These are phyloP conservation scores for Uromys caudimaculatus DNA, from an alignment of 2,797 vertebrate genomes.

Conservation along the genomic window DNA sequence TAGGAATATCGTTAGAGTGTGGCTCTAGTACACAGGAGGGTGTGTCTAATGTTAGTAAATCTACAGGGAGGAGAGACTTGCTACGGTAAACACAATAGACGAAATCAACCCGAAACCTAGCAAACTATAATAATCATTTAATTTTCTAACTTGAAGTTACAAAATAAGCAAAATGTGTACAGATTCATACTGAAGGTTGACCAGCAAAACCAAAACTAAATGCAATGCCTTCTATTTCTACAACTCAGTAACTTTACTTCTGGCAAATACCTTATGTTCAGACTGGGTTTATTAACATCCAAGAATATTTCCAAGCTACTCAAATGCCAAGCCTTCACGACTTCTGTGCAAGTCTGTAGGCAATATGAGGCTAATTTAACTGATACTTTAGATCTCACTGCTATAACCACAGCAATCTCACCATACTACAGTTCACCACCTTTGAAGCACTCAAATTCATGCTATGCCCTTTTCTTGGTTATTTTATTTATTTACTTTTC, in stretches of 20 bases:
- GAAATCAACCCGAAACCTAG: not conserved
- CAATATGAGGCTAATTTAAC: slow-evolving; percentile 30
- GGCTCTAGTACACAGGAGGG: not conserved
- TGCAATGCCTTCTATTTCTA: not conserved
- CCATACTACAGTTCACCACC: slow-evolving; percentile 61
- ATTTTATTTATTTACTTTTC: not conserved
- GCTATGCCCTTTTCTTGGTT: not conserved
- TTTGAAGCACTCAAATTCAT: slow-evolving; percentile 63
- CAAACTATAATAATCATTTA: not conserved
- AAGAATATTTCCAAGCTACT: not conserved
- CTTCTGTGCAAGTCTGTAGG: not conserved
- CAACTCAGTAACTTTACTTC: not conserved
- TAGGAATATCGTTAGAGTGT: not conserved
- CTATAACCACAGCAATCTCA: not conserved
- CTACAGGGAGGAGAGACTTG: not conserved
- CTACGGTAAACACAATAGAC: not conserved
- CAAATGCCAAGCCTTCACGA: not conserved
- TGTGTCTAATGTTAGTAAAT: slow-evolving; percentile 18
- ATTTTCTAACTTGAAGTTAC: not conserved
- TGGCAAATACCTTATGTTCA: not conserved
- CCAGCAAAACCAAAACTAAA: not conserved
- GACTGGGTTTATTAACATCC: not conserved
- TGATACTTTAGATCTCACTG: slow-evolving; percentile 26
- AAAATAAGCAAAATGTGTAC: not conserved
- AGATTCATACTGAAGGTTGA: not conserved